Base-by-base conservation (phyloP, 2,888 invertebrate genomes). In the Ptychoptera albimana region DNA sequence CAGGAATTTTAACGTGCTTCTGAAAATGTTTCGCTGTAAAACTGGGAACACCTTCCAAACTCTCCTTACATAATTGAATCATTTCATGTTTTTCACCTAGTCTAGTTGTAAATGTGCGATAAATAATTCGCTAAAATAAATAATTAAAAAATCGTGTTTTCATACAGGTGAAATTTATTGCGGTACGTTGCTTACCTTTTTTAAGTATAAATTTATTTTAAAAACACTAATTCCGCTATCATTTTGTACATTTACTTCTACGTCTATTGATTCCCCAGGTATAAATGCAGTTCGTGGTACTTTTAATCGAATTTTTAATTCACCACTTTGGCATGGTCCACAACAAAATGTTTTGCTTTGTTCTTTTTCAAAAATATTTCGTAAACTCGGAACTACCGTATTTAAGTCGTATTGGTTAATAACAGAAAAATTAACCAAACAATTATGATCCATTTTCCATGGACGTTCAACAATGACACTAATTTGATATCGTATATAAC, bases 321-420 rank as follows among this genome's bases (percentile, higher is more conserved):
- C 23, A 23, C 23, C 23, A 23, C 4, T 23, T 23, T 23, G 23
- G 7, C 23, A 23, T 5, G 23, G 23, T 7, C 23, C 3, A 23
- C 23, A 23, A 23, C 23, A 23, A 37, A 57, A 61, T 8, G 50
- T 51, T 46, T 57, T 55, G 12, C 32, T 29, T 16, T 39, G 12
- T 46, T 47, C 46, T 23, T 35, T 30, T 46, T 50, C 45, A 23
- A 16, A 37, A 4, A 46, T 46, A 23, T 23, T 23, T 23, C 30
- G 32, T 35, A 42, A 16, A 10, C 15, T 34, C 2, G 35, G 35
- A 11, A 37, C 8, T 12, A 37, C 43, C 30, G 15, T 67, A 64
- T 86, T 86, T 49, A 87, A 68, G 61, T 86, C 85, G 52, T 84
- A 66, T 10, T 77, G 72, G 49, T 79, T 75, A 42, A 82, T 70